phyloP scores from a whole-genome alignment of 2,113 vertebrate genomes.

The Otus sunia region DNA sequence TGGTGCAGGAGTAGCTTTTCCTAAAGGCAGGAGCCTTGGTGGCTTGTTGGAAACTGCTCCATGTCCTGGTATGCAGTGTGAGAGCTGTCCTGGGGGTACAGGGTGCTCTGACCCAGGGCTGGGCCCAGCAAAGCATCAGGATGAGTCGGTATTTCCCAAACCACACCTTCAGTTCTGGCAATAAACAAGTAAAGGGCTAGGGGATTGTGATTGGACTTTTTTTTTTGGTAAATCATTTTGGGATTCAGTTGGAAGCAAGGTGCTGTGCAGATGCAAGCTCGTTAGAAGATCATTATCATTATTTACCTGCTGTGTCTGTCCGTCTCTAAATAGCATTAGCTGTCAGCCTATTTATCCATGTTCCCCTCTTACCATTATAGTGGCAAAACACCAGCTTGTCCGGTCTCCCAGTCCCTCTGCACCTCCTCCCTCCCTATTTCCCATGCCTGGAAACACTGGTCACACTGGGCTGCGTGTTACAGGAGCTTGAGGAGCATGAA shows the following conservation, averaged over 20 bases:
- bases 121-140: background rate
- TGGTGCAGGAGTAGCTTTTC: background rate
- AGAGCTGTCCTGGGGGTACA: background rate
- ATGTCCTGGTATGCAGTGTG: rapidly evolving
- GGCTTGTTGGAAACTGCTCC: background rate
- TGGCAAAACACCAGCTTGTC: background rate
- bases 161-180: background rate
- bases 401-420: background rate
- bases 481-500: background rate
- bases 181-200: background rate
- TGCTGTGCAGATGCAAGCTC: constrained; percentile 44
- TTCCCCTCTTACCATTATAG: background rate
- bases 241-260: constrained; percentile 7
- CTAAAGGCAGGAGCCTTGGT: background rate
- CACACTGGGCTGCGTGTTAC: rapidly evolving
- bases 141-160: no score
- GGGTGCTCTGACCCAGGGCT: background rate
- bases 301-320: constrained; percentile 59
- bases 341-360: constrained; percentile 1
- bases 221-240: background rate
- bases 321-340: constrained; percentile 15
- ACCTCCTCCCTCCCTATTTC: background rate
- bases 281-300: constrained; percentile 60
- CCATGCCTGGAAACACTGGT: background rate
- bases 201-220: background rate